Evolutionary conservation across 2,888 invertebrate species (phyloP).

Genomic region (Vandiemenella viatica): DNA sequence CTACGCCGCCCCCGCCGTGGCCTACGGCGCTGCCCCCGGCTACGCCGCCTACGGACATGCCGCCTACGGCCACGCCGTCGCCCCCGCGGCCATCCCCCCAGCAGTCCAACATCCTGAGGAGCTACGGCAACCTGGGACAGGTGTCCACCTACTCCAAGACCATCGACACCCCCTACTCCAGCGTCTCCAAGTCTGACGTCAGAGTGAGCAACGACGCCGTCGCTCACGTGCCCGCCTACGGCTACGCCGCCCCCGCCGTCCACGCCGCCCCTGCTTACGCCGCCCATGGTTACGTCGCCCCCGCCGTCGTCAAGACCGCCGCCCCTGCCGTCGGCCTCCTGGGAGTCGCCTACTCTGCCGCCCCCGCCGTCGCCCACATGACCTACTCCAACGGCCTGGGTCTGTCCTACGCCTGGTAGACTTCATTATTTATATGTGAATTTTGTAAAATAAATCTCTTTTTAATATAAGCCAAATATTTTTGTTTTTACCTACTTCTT

Average conservation of each 20-base stretch:
- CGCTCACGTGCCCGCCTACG: constrained; percentile 19
- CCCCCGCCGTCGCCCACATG: constrained; percentile 20
- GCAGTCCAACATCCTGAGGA: constrained; percentile 27
- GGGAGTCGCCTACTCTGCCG: neutral
- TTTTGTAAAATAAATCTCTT: too few relatives aligned
- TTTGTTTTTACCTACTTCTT: too few relatives aligned
- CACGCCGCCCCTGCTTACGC: constrained; percentile 18
- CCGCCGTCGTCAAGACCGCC: neutral
- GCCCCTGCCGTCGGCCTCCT: neutral
- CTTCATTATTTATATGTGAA: too few relatives aligned
- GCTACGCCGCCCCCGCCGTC: constrained; percentile 2
- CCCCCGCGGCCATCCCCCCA: neutral
- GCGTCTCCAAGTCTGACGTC: constrained; percentile 51
- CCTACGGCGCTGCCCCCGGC: constrained; percentile 22
- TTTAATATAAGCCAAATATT: too few relatives aligned
- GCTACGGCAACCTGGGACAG: constrained; percentile 47
- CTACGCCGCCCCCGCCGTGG: constrained; percentile 19
- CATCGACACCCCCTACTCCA: constrained; percentile 56
- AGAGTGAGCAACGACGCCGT: constrained; percentile 32
- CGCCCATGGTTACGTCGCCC: constrained; percentile 4
- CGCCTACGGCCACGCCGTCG: constrained; percentile 11
- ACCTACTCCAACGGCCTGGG: constrained; percentile 40
- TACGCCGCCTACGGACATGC: neutral
- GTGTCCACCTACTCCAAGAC: constrained; percentile 56
- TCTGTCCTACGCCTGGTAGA: constrained; percentile 32